Evolutionary conservation across 2,113 vertebrate genomes (phyloP), one percentile per base, ranked within the genome.

Genomic region (Corythoichthys intestinalis): DNA sequence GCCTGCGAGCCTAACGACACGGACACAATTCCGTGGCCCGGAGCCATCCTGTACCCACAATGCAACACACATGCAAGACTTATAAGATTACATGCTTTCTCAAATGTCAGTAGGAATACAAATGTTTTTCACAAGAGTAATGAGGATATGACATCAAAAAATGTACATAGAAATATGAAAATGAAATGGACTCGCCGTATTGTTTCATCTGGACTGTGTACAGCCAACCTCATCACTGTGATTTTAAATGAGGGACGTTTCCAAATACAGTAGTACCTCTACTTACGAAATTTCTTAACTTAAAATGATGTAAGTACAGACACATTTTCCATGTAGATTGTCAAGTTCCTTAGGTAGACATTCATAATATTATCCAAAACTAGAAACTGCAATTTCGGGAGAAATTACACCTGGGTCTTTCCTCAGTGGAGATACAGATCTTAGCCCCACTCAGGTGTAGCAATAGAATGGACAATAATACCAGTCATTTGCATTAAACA

Each of bases 31-130:
- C 77, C 59, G 49, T 75, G 75, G 86, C 91, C 88, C 14, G 35
- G 65, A 89, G 91, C 87, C 79, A 88, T 71, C 49, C 83, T 90
- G 0, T 37, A 90, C 88, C 90, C 91, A 90, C 74, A 87, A 91
- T 89, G 83, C 91, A 90, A 79, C 79, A 77, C 72, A 82, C 78
- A 85, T 83, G 69, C 80, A 86, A 85, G 77, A 87, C 77, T 83
- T 77, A 77, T 88, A 84, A 13, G 89, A 89, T 91, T 89, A 81
- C 75, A 83, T 80, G 76, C 75, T 74, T 74, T 71, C 73, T 62
- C 60, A 70, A 81, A 84, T 77, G 87, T 89, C 90, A 86, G 81
- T 59, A 75, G 81, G 73, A 89, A 87, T 87, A 81, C 77, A 82
- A 90, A 89, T 86, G 86, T 59, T 78, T 87, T 80, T 75, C 69